Evolutionary conservation across 2,797 vertebrate genomes (phyloP).

Genomic region (Psittacula echo): DNA sequence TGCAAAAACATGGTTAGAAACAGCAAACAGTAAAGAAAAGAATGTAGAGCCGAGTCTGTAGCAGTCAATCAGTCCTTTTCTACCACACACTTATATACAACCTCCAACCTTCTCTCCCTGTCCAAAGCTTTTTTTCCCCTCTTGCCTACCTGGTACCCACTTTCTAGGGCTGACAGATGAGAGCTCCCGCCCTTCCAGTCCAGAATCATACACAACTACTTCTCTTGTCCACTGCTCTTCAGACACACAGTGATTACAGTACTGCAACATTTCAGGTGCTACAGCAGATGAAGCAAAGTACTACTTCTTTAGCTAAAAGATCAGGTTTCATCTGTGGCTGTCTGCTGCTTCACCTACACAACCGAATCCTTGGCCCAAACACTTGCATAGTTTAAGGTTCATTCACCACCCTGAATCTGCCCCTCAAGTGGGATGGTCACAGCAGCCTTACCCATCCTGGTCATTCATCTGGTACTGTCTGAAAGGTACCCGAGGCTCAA

Average conservation of each 20-base stretch:
- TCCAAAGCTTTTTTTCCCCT: not conserved
- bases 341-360: not conserved
- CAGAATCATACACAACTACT: not conserved
- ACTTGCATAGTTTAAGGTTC: not conserved
- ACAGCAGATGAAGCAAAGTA: not conserved
- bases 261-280: not conserved
- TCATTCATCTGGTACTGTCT: constrained; percentile 87
- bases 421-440: not conserved
- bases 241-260: not conserved
- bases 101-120: not conserved
- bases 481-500: constrained; percentile 90
- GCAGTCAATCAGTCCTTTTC: not conserved
- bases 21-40: not conserved
- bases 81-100: accelerated
- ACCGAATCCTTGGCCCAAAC: not conserved
- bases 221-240: not conserved
- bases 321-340: not conserved
- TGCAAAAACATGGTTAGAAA: not conserved
- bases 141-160: not conserved
- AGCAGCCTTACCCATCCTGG: constrained; percentile 79
- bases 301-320: not conserved
- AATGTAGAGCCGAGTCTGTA: not conserved
- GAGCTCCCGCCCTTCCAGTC: not conserved
- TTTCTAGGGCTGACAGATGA: not conserved
- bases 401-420: not conserved